These are phyloP conservation scores for Promerops cafer DNA, from an alignment of 2,113 vertebrate species.

Conservation along the genomic window DNA sequence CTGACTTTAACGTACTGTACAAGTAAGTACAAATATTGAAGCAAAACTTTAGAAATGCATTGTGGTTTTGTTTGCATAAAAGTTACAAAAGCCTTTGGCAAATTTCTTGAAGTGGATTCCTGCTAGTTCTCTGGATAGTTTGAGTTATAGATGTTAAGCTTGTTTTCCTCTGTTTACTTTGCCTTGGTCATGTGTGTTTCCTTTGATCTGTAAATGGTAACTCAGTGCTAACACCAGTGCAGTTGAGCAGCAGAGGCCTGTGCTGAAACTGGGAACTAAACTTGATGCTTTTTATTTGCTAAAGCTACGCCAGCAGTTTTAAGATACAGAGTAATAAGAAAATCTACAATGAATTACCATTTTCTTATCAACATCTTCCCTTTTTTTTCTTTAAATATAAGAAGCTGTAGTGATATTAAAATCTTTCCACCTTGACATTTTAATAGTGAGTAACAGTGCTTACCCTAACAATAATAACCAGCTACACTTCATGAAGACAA, in stretches of 20 bases:
- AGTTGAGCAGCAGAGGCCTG: not conserved
- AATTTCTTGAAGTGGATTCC: slow-evolving; percentile 62
- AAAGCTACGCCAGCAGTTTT: slow-evolving; percentile 22
- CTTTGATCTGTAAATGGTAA: slow-evolving; percentile 25
- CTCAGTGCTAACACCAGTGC: not conserved
- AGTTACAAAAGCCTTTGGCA: slow-evolving; percentile 24
- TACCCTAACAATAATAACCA: not conserved
- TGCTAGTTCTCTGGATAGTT: slow-evolving; percentile 49
- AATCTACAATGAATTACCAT: slow-evolving; percentile 10
- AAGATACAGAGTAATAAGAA: slow-evolving; percentile 5
- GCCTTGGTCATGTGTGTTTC: slow-evolving; percentile 28
- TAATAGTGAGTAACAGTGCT: not conserved
- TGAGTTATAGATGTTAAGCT: slow-evolving; percentile 44
- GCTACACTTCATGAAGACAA: not conserved
- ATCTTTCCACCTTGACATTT: slow-evolving; percentile 42
- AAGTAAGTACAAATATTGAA: slow-evolving; percentile 14
- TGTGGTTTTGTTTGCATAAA: slow-evolving; percentile 37
- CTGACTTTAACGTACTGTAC: slow-evolving; percentile 31
- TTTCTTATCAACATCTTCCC: not conserved
- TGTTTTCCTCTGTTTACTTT: slow-evolving; percentile 55
- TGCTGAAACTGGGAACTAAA: slow-evolving; percentile 49
- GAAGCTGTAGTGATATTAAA: not conserved
- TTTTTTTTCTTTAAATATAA: not conserved
- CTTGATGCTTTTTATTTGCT: slow-evolving; percentile 8
- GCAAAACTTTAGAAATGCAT: slow-evolving; percentile 12